Percentiles rank a stretch among this genome's conserved stretches.
These are phyloP conservation scores for Osmerus eperlanus DNA, from an alignment of 2,113 vertebrate genomes.

Conservation along the genomic window DNA sequence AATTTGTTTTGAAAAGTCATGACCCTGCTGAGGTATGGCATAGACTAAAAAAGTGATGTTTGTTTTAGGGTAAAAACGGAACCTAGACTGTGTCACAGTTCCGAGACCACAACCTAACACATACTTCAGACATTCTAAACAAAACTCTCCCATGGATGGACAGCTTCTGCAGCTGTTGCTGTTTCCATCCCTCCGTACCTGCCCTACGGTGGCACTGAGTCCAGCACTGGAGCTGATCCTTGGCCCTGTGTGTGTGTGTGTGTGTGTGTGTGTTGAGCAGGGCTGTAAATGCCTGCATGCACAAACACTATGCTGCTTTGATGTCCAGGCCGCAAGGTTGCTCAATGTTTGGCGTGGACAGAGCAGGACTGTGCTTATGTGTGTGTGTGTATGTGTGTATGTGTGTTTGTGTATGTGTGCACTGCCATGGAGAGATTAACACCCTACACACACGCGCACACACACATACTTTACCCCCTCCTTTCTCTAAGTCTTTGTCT, in stretches of 20 bases:
- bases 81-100: constrained; percentile 28
- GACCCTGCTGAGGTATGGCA: background rate
- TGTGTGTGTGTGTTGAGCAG: constrained; percentile 28
- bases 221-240: constrained; percentile 1
- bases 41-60: background rate
- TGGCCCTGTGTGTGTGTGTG: constrained; percentile 22
- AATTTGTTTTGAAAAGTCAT: background rate
- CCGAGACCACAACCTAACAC: constrained; percentile 35
- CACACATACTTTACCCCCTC: background rate
- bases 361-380: constrained; percentile 1
- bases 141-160: constrained; percentile 28
- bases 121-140: constrained; percentile 46
- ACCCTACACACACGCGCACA: background rate
- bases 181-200: constrained; percentile 27
- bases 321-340: constrained; percentile 43
- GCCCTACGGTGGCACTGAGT: constrained; percentile 21
- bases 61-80: constrained; percentile 21
- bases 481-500: too few species aligned
- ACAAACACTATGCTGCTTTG: constrained; percentile 52
- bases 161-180: constrained; percentile 28
- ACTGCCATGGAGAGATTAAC: background rate
- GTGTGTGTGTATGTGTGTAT: too few species aligned
- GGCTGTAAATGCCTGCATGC: constrained; percentile 52
- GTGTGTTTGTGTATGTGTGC: background rate
- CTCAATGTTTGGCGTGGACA: constrained; percentile 42